Conservation (phyloP, 2,113 vertebrate genomes). For the Alligator sinensis region DNA sequence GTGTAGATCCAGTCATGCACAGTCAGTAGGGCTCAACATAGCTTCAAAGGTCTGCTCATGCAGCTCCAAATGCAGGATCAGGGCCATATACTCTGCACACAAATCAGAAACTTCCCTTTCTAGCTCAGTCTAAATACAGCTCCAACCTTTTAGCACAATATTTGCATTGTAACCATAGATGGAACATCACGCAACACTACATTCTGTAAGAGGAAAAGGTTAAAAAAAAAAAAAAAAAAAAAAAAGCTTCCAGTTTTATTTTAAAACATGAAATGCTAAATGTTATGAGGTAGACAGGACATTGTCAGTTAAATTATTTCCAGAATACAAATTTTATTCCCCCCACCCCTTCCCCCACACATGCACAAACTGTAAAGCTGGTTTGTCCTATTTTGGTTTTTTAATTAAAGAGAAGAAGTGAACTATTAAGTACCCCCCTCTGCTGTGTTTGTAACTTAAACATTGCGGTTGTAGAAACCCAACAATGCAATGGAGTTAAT, state of each 20-base stretch:
- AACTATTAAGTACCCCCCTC: background rate
- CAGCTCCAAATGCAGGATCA: background rate
- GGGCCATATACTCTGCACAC: background rate
- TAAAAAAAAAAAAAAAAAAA: background rate
- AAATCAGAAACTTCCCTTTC: slow-evolving; percentile 20
- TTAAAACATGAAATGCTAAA: slow-evolving; percentile 11
- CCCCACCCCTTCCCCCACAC: no score
- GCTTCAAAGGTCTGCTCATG: background rate
- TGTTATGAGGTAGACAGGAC: slow-evolving; percentile 9
- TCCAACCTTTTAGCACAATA: background rate
- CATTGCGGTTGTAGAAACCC: slow-evolving; percentile 53
- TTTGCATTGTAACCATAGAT: background rate
- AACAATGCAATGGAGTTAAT: slow-evolving; percentile 13
- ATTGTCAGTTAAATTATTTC: slow-evolving; percentile 2
- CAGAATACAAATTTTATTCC: background rate
- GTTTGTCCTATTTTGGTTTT: background rate
- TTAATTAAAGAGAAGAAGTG: background rate
- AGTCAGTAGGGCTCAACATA: background rate
- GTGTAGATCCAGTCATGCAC: background rate
- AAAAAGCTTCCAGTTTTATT: background rate
- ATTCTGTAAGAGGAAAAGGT: slow-evolving; percentile 23
- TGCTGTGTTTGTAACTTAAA: slow-evolving; percentile 20
- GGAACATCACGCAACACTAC: background rate
- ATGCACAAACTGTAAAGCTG: background rate
- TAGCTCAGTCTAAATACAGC: slow-evolving; percentile 8